Evolutionary conservation across 2,888 invertebrate genomes (phyloP).

Genomic region (Spodoptera littoralis): DNA sequence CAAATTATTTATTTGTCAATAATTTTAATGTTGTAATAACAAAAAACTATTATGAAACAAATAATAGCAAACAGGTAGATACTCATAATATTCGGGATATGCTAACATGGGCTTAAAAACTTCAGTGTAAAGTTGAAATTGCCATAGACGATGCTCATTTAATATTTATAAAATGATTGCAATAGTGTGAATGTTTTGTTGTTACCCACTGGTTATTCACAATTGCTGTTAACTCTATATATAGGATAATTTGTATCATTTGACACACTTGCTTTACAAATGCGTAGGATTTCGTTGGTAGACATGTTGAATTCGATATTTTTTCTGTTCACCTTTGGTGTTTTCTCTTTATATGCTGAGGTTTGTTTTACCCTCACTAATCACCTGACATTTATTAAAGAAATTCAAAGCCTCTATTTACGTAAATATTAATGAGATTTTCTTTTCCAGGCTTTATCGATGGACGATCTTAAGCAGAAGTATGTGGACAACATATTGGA

Average conservation of each 20-base stretch:
- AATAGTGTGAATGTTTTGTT: constrained; percentile 34
- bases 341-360: constrained; percentile 31
- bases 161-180: constrained; percentile 41
- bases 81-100: constrained; percentile 7
- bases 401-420: neutral
- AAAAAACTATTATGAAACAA: constrained; percentile 44
- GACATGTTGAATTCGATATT: constrained; percentile 35
- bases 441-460: constrained; percentile 34
- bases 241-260: constrained; percentile 60
- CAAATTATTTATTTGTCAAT: constrained; percentile 54
- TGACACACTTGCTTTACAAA: constrained; percentile 68
- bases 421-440: neutral
- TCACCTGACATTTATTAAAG: no score
- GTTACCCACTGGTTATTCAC: constrained; percentile 37
- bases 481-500: constrained; percentile 65
- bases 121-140: constrained; percentile 5
- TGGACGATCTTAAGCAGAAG: constrained; percentile 67
- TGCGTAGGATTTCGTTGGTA: constrained; percentile 24
- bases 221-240: constrained; percentile 59
- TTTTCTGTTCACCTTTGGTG: constrained; percentile 23
- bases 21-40: constrained; percentile 30
- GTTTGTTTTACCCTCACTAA: constrained; percentile 17
- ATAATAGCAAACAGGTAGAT: constrained; percentile 33
- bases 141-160: neutral
- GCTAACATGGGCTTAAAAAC: constrained; percentile 25